These are phyloP conservation scores for Euborellia annulipes DNA, from an alignment of 1,140 invertebrate species.

Conservation along the genomic window DNA sequence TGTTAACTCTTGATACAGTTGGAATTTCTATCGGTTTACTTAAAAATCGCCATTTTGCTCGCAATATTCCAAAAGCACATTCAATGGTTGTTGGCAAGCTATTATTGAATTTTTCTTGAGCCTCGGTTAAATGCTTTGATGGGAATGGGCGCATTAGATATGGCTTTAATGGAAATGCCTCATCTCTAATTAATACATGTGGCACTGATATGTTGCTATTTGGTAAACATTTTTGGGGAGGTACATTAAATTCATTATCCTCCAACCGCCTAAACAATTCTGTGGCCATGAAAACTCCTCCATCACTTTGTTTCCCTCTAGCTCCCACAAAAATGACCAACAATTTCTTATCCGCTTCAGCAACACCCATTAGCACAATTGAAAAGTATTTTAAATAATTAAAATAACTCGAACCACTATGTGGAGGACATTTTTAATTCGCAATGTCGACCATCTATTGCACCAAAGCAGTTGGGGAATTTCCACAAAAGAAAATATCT, in stretches of 20 bases:
- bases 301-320: constrained; percentile 16
- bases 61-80: constrained; percentile 22
- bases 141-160: constrained; percentile 21
- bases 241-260: background rate
- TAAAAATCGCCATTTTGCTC: constrained; percentile 16
- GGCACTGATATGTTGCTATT: constrained; percentile 3
- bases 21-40: constrained; percentile 5
- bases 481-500: background rate
- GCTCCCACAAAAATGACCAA: constrained; percentile 19
- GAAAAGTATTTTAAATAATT: constrained; percentile 13
- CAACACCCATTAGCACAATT: constrained; percentile 20
- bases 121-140: constrained; percentile 6
- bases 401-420: background rate
- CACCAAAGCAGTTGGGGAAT: background rate
- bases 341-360: constrained; percentile 20
- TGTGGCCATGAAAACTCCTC: constrained; percentile 5
- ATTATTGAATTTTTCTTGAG: constrained; percentile 18
- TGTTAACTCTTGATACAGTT: too few relatives aligned
- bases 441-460: background rate
- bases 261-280: constrained; percentile 5
- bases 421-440: background rate
- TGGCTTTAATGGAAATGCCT: constrained; percentile 21
- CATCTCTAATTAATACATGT: constrained; percentile 23
- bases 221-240: background rate
- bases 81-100: constrained; percentile 20